A percentile compares a stretch with the other conserved stretches of the same genome.
Conservation (phyloP, 35 echinoderm and acorn worm genomes). For the Heliocidaris erythrogramma region DNA sequence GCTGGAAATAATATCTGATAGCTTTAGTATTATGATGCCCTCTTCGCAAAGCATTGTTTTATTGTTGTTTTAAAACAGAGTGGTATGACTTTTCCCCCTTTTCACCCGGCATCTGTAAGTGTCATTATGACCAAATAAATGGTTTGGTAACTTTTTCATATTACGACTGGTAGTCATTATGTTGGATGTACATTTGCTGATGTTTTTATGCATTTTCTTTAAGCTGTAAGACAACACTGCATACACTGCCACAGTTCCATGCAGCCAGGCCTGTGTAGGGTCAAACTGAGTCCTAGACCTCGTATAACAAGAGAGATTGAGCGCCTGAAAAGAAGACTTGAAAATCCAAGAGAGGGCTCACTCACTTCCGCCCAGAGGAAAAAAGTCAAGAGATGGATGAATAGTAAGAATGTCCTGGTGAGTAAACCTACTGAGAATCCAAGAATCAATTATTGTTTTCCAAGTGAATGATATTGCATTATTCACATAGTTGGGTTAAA, state of each 20-base stretch:
- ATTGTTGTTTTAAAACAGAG: no score
- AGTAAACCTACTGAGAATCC: not conserved
- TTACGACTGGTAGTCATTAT: no score
- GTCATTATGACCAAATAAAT: no score
- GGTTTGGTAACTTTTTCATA: no score
- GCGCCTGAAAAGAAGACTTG: not conserved
- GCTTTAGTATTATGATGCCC: no score
- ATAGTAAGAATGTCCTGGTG: conserved; percentile 18
- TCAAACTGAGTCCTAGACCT: not conserved
- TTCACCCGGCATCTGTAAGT: no score
- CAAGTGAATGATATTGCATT: no score
- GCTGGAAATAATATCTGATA: no score
- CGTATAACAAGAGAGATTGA: not conserved
- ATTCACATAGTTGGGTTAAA: no score
- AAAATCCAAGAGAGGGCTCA: not conserved
- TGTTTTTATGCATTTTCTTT: not conserved
- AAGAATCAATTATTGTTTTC: not conserved
- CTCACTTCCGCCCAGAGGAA: not conserved
- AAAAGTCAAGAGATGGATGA: conserved; percentile 29
- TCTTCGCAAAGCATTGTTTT: no score
- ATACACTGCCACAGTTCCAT: conserved; percentile 18
- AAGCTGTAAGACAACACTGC: not conserved
- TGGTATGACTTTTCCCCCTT: no score
- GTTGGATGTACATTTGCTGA: not conserved
- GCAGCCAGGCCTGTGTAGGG: not conserved